These are phyloP conservation scores for Megaceryle maxima DNA, from an alignment of 2,113 vertebrate genomes.

Conservation along the genomic window DNA sequence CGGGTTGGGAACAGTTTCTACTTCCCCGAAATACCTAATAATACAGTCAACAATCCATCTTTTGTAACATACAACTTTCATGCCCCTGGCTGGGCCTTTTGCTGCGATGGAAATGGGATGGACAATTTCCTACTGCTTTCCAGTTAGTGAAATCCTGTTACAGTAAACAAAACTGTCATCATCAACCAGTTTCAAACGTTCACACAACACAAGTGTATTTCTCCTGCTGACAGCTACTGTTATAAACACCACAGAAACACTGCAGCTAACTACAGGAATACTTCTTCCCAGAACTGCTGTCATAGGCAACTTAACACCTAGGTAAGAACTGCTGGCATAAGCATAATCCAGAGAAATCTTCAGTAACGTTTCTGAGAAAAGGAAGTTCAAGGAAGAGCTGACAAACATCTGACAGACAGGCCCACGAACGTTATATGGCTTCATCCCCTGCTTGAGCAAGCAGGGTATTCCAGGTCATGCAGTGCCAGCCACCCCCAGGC, in stretches of 20 bases:
- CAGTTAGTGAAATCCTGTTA: background rate
- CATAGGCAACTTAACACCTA: background rate
- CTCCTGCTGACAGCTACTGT: background rate
- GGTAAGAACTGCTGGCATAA: background rate
- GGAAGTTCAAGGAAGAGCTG: background rate
- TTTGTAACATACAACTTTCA: background rate
- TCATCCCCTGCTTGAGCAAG: no score
- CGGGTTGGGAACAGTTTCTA: background rate
- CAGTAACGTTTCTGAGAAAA: background rate
- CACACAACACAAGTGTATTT: background rate
- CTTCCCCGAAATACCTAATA: background rate
- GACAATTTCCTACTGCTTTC: background rate
- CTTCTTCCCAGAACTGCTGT: background rate
- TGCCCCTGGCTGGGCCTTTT: background rate
- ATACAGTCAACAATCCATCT: background rate
- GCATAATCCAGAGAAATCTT: background rate
- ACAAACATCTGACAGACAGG: background rate
- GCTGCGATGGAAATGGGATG: background rate
- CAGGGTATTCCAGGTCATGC: accelerated
- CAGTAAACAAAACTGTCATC: background rate
- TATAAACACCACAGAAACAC: background rate
- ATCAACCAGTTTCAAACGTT: background rate
- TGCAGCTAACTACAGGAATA: background rate
- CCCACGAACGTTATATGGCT: accelerated
- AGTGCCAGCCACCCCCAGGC: background rate